Conservation (phyloP, 2,888 invertebrate genomes). For the Sipunculus nudus region DNA sequence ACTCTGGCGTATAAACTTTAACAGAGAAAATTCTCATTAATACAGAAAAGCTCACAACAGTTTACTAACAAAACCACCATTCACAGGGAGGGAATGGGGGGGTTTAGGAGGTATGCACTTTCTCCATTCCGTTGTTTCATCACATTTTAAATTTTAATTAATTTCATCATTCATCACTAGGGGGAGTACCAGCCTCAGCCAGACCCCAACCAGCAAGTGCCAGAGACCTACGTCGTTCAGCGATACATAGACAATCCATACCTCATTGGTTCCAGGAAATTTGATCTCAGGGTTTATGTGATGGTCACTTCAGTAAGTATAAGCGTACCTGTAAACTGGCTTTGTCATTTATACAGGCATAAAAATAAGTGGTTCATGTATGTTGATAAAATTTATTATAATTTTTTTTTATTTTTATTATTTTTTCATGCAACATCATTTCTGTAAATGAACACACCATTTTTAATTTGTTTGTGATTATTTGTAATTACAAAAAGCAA, state of each 20-base stretch:
- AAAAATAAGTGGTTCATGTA: too few species aligned
- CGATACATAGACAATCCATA: constrained; percentile 73
- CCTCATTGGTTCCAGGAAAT: constrained; percentile 73
- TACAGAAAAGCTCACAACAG: too few species aligned
- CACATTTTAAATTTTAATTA: background rate
- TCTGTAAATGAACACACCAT: too few species aligned
- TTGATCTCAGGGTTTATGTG: constrained; percentile 74
- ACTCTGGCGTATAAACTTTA: too few species aligned
- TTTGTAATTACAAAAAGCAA: too few species aligned
- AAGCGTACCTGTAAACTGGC: background rate
- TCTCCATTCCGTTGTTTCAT: background rate
- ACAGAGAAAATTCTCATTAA: too few species aligned
- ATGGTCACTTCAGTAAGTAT: constrained; percentile 71
- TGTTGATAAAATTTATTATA: background rate
- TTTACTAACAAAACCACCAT: too few species aligned
- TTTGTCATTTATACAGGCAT: too few species aligned
- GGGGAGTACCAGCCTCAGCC: constrained; percentile 60
- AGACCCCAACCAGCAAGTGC: constrained; percentile 57
- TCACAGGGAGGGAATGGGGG: too few species aligned
- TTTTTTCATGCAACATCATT: too few species aligned
- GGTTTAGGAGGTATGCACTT: too few species aligned
- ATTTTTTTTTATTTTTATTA: background rate
- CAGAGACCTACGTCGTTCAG: constrained; percentile 71
- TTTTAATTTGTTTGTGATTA: too few species aligned
- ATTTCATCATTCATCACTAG: constrained; percentile 27